Base-by-base conservation (phyloP, 1,140 invertebrate species). In the Drosophila pruinosa region DNA sequence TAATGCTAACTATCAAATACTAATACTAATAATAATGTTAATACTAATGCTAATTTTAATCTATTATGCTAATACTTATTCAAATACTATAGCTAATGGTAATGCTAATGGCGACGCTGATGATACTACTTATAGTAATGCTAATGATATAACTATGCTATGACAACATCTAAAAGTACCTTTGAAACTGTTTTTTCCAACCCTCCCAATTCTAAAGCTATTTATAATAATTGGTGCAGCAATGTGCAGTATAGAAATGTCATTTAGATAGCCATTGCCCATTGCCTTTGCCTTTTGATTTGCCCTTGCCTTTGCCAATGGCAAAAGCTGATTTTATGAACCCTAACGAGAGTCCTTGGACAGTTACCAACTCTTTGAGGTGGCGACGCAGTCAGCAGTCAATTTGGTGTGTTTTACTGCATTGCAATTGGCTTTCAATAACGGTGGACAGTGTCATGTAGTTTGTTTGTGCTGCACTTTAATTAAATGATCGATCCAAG, bases 401-500 rank as follows among this genome's bases (percentile, higher is more conserved):
- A 24, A 26, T 19, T 22, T 17, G 24, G 43, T 47, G 57, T 48
- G 22, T 39, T 43, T 57, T 67, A 38, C 38, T 24, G 68, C 52
- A 70, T 34, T 54, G 34, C 52, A 71, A 71, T 50, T 71, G 61
- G 19, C 24, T 63, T 54, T 48, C 38, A 62, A 52, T 69, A 34
- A 62, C 31, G n/a, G n/a, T 15, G 31, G 7, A 24, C 15, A 38
- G 24, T 52, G 8, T 36, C 4, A 26, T 68, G 34, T 52, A 41
- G 45, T 65, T 57, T 61, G 54, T 53, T 71, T 21, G 34, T 24
- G 7, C 31, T 41, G 52, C 53, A 19, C 53, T 26, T 43, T 65
- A 52, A 72, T 72, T 59, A 58, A 72, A 58, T 67, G 62, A 59
- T 36, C 69, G 62, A 67, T 67, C 22, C n/a, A n/a, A 22, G 52